phyloP scores from a whole-genome alignment of 2,113 vertebrate genomes.

The Gallinago undulata region DNA sequence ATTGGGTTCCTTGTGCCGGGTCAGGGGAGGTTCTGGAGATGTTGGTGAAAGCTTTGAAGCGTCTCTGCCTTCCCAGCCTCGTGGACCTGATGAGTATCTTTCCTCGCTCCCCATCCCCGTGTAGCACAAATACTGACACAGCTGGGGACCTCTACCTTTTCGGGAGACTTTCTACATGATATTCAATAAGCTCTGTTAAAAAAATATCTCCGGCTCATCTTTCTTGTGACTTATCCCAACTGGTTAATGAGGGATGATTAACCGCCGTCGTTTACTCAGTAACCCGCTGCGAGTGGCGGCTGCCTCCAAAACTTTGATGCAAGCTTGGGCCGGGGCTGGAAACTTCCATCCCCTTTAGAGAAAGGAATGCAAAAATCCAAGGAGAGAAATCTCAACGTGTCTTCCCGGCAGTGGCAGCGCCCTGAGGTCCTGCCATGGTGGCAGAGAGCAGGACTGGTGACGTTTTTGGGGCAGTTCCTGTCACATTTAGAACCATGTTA shows the following conservation, averaged over 20 bases:
- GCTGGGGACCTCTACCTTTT: neutral
- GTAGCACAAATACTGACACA: accelerated
- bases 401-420: neutral
- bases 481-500: neutral
- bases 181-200: neutral
- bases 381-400: neutral
- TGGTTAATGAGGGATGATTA: neutral
- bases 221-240: neutral
- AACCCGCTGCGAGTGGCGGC: neutral
- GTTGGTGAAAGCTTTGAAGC: neutral
- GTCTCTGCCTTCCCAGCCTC: neutral
- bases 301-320: neutral
- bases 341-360: neutral
- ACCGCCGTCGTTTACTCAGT: neutral
- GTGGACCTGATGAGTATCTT: accelerated
- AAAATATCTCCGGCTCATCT: neutral
- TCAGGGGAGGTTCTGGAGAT: neutral
- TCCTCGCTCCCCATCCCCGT: neutral
- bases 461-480: neutral
- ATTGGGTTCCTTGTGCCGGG: neutral
- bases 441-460: neutral
- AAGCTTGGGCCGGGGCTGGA: neutral
- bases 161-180: neutral
- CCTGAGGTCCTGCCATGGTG: accelerated
- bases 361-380: accelerated